Percentiles rank a stretch among this genome's conserved stretches.
phyloP scores from a whole-genome alignment of 2,797 vertebrate genomes.

The Octomys mimax region DNA sequence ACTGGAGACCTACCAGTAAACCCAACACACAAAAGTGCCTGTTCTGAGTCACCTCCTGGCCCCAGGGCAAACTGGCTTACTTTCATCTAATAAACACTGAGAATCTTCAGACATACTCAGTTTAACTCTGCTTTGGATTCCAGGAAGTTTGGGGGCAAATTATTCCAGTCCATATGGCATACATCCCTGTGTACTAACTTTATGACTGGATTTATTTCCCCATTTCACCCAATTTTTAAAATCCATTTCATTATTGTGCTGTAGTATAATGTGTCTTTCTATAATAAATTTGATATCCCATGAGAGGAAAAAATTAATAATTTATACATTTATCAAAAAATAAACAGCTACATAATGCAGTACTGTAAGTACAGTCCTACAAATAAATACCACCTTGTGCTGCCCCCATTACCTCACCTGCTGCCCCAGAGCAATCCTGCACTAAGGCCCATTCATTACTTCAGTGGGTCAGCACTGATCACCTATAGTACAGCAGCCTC shows the following conservation, averaged over 20 bases:
- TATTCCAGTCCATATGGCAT: neutral
- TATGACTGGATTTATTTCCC: neutral
- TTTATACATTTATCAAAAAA: slow-evolving; percentile 14
- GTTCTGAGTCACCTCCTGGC: neutral
- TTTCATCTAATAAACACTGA: neutral
- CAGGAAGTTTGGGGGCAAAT: slow-evolving; percentile 35
- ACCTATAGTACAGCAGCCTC: neutral
- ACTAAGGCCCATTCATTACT: neutral
- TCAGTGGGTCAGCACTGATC: neutral
- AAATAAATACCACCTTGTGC: neutral
- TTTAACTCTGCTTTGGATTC: neutral
- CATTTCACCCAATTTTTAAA: neutral
- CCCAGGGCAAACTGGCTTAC: neutral
- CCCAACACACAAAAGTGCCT: slow-evolving; percentile 9
- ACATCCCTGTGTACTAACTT: neutral
- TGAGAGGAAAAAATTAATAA: slow-evolving; percentile 13
- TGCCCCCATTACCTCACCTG: neutral
- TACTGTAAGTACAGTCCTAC: neutral
- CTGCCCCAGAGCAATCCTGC: neutral
- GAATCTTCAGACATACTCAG: neutral
- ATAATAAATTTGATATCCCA: neutral
- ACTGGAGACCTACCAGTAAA: neutral
- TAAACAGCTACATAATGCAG: neutral
- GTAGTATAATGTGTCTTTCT: neutral
- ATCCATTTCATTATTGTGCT: slow-evolving; percentile 15